Evolutionary conservation across 2,888 invertebrate genomes (phyloP).

Genomic region (Habroteleia sp.): DNA sequence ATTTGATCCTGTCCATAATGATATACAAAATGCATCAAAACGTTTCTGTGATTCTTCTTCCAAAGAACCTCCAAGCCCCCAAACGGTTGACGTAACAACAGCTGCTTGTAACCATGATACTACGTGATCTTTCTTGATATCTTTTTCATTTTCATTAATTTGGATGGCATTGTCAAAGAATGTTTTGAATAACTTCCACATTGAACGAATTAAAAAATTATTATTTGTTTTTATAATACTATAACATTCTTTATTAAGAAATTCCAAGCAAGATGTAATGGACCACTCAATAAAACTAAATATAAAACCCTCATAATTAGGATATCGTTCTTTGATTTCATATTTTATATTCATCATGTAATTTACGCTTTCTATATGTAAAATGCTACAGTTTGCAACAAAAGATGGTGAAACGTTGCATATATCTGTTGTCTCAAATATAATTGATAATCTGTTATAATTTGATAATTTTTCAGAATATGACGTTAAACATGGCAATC

Average conservation of each 20-base stretch:
- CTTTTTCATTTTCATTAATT: constrained; percentile 73
- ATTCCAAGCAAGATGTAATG: constrained; percentile 83
- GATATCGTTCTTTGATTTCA: constrained; percentile 63
- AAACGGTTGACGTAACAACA: constrained; percentile 82
- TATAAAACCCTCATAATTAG: constrained; percentile 71
- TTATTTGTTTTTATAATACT: constrained; percentile 76
- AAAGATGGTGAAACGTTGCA: constrained; percentile 83
- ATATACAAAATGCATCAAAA: constrained; percentile 79
- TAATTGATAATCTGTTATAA: constrained; percentile 82
- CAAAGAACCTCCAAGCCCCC: constrained; percentile 82
- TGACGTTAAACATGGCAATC: constrained; percentile 82
- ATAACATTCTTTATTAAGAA: constrained; percentile 81
- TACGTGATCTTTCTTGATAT: constrained; percentile 78
- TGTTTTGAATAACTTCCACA: constrained; percentile 76
- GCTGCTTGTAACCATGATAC: constrained; percentile 82
- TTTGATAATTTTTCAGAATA: constrained; percentile 84
- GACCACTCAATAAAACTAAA: constrained; percentile 82
- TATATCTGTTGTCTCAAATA: constrained; percentile 85
- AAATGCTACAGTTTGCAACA: constrained; percentile 85
- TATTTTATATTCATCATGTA: constrained; percentile 82
- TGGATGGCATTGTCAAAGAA: constrained; percentile 75
- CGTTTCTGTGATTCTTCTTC: constrained; percentile 79
- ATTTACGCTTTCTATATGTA: constrained; percentile 82
- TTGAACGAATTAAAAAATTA: constrained; percentile 77
- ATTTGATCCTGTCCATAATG: constrained; percentile 80